Evolutionary conservation across 35 echinoderm and acorn worm genomes (phyloP).

Genomic region (Lytechinus pictus): DNA sequence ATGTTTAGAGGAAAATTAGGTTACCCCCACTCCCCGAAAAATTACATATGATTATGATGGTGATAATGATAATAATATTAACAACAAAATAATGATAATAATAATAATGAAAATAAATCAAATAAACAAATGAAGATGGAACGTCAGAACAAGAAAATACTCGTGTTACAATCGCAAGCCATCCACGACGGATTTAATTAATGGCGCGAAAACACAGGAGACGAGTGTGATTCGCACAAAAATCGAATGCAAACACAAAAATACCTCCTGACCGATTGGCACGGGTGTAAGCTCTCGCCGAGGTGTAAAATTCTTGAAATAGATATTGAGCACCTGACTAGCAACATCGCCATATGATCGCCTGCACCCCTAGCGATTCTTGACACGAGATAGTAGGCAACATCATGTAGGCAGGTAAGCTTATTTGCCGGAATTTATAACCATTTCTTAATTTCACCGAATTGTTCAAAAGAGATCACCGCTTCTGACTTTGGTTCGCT

Average conservation of each 20-base stretch:
- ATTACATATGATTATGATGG: no score
- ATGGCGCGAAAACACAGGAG: neutral
- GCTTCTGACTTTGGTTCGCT: neutral
- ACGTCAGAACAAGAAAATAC: neutral
- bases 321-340: neutral
- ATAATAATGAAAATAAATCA: neutral
- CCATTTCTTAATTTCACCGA: neutral
- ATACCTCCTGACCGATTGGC: conserved; percentile 7
- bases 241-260: neutral
- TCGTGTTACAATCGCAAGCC: neutral
- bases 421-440: conserved; percentile 3
- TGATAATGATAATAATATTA: no score
- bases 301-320: conserved; percentile 5
- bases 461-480: conserved; percentile 12
- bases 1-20: neutral
- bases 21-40: no score
- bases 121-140: neutral
- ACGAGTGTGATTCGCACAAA: neutral
- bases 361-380: conserved; percentile 7
- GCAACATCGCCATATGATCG: neutral
- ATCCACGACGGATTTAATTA: neutral
- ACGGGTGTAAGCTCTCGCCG: neutral
- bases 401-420: neutral
- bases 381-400: neutral
- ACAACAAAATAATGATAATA: no score